A percentile compares a stretch with the other conserved stretches of the same genome.
Evolutionary conservation across 2,113 vertebrate species (phyloP).

Genomic region (Pseudorasbora parva): DNA sequence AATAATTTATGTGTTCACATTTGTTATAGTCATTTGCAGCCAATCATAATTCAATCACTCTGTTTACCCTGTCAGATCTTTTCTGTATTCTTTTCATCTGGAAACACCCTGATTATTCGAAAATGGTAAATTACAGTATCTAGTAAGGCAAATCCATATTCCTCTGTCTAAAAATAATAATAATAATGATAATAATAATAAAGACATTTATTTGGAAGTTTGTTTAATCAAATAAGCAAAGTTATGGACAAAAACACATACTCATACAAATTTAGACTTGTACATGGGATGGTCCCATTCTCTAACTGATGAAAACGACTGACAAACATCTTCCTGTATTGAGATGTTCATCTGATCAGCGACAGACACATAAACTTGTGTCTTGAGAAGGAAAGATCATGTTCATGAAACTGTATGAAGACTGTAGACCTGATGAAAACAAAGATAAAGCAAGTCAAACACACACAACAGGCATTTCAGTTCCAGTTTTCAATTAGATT

Average conservation of each 20-base stretch:
- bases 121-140: no score
- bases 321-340: not conserved
- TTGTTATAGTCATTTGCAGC: no score
- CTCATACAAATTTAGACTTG: no score
- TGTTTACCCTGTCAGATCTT: no score
- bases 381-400: not conserved
- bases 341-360: not conserved
- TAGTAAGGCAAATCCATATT: no score
- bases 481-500: not conserved
- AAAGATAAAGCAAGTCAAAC: not conserved
- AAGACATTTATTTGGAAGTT: not conserved
- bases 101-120: no score
- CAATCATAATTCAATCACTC: no score
- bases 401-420: constrained; percentile 3
- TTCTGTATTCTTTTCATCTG: no score
- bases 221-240: not conserved
- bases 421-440: not conserved
- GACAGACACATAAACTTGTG: not conserved
- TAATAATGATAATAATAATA: no score
- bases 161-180: no score
- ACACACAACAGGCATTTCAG: not conserved
- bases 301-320: not conserved
- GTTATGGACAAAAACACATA: not conserved
- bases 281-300: not conserved
- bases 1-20: no score